Base-by-base conservation (phyloP, 2,797 vertebrate species). In the Diplodus sargus region DNA sequence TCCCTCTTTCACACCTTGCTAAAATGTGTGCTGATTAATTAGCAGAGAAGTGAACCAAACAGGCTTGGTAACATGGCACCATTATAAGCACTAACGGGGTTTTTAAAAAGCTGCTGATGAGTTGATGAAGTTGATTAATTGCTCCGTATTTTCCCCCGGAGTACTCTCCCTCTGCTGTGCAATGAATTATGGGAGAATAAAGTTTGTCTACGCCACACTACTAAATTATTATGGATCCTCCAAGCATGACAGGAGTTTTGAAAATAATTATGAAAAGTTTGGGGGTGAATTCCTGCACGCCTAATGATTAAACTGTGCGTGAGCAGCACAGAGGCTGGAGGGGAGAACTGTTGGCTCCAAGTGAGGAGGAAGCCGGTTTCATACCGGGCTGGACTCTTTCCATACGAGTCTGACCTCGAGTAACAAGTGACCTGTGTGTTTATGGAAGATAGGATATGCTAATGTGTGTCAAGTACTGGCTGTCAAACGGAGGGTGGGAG, bases 111-210 rank as follows among this genome's bases (percentile, higher is more conserved):
- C 78, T 74, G 66, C 62, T 76, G 85, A 88, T 87, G 85, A 84
- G 63, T 64, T 83, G 80, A 89, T 91, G 86, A 89, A 83, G 77
- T 83, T 89, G 86, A 91, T 90, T 87, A 90, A 91, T 87, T 84
- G 81, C 81, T 81, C 54, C 70, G 65, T 65, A 79, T 73, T 76
- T 92, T 76, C 49, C 75, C 74, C 79, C 39, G 20, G 54, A 85
- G 80, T 67, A 39, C 43, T 63, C 23, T 28, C 22, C 9, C 57
- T 43, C 43, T 39, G 16, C 61, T 63, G 30, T 65, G 42, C 71
- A 74, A 72, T 84, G 65, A 78, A 83, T 83, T 83, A 81, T 53
- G 45, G 70, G 52, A 70, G 62, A 83, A 79, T 43, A 81, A 84
- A 82, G 74, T 90, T 84, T 80, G 82, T 88, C 82, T 76, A 22